A percentile compares a stretch with the other conserved stretches of the same genome.
phyloP scores from a whole-genome alignment of 1,140 invertebrate species.

The Trichogramma pretiosum region DNA sequence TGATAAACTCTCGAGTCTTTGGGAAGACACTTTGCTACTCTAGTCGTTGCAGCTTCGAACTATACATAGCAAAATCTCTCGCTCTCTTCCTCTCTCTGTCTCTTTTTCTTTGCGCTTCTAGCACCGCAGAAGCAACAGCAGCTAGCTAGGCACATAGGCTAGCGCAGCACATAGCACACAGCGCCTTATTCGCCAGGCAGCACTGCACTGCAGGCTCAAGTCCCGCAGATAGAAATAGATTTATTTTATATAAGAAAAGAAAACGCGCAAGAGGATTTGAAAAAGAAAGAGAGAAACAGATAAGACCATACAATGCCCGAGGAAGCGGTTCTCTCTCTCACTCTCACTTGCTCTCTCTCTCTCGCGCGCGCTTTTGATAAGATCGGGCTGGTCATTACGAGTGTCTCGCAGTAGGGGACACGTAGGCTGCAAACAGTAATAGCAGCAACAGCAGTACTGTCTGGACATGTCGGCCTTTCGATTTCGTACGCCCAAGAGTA shows the following conservation, averaged over 20 bases:
- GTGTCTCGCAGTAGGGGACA: slow-evolving; percentile 37
- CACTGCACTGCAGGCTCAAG: neutral
- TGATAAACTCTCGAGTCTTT: slow-evolving; percentile 4
- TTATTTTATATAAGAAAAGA: slow-evolving; percentile 16
- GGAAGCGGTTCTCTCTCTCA: slow-evolving; percentile 16
- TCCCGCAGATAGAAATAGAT: slow-evolving; percentile 18
- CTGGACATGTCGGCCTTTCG: slow-evolving; percentile 36
- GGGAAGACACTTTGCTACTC: slow-evolving; percentile 9
- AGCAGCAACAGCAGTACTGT: no score
- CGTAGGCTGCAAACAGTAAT: no score
- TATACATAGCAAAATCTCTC: no score
- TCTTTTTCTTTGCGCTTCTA: no score
- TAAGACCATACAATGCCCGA: slow-evolving; percentile 35
- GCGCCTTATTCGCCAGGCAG: neutral
- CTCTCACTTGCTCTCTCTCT: slow-evolving; percentile 9
- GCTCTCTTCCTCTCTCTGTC: no score
- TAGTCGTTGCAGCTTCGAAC: no score
- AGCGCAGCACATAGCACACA: no score
- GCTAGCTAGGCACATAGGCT: no score
- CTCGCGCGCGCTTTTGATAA: slow-evolving; percentile 27
- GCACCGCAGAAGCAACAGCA: no score
- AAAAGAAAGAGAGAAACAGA: slow-evolving; percentile 25
- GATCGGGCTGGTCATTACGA: slow-evolving; percentile 39
- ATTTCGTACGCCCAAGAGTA: slow-evolving; percentile 31
- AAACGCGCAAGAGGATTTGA: slow-evolving; percentile 15